Evolutionary conservation across 1,140 invertebrate species (phyloP).

Genomic region (Ephestia elutella): DNA sequence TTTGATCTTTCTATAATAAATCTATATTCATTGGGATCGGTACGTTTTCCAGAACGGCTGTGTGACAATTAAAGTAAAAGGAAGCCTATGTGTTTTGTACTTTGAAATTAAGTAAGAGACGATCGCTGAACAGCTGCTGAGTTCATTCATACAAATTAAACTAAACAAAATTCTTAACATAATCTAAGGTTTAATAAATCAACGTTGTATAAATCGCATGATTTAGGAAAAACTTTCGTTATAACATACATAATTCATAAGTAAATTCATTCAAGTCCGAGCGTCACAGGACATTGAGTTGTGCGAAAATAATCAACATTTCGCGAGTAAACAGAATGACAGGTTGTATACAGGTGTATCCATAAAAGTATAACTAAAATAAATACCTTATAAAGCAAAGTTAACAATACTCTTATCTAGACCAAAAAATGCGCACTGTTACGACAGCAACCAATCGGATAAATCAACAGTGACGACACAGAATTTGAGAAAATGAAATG

Average conservation of each 20-base stretch:
- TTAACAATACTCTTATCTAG: constrained; percentile 62
- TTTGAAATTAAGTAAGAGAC: constrained; percentile 62
- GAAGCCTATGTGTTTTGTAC: constrained; percentile 67
- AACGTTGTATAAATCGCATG: constrained; percentile 43
- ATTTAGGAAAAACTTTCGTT: constrained; percentile 30
- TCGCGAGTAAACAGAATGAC: constrained; percentile 37
- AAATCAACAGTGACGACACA: constrained; percentile 27
- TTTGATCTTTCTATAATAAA: constrained; percentile 48
- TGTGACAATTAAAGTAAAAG: constrained; percentile 47
- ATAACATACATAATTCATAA: constrained; percentile 36
- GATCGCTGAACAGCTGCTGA: constrained; percentile 55
- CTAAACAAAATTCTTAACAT: constrained; percentile 54
- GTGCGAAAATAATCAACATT: background rate
- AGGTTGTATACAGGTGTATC: constrained; percentile 71
- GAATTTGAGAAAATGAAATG: constrained; percentile 50
- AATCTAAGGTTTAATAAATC: constrained; percentile 35
- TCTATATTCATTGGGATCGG: constrained; percentile 44
- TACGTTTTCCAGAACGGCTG: constrained; percentile 45
- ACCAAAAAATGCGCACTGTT: constrained; percentile 60
- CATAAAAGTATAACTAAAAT: constrained; percentile 72
- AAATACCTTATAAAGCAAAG: constrained; percentile 70
- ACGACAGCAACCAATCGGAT: constrained; percentile 6
- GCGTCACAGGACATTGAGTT: constrained; percentile 5
- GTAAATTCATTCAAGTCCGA: constrained; percentile 30
- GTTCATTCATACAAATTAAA: constrained; percentile 52